Evolutionary conservation across 1,140 invertebrate genomes (phyloP), one percentile per base, ranked within the genome.

Genomic region (Euglossa dilemma): DNA sequence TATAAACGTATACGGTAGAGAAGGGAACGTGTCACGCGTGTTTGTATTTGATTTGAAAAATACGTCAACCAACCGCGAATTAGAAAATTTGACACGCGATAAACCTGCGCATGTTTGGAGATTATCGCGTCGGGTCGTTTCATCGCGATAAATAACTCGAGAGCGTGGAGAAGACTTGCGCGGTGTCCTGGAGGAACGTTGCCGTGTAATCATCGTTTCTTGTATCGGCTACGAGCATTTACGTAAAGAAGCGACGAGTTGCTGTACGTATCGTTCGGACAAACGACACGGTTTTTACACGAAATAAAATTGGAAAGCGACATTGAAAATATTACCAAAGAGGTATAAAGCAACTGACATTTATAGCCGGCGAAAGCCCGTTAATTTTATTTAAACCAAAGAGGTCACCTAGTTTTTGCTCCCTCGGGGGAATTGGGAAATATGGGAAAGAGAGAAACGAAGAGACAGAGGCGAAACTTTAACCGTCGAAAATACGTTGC

Each of bases 351-450:
- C 45, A 25, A 20, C 52, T 56, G n/a, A 66, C 43, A 28, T 20
- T 23, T 28, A 43, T 54, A 8, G 9, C 23, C 18, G 36, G 50
- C 11, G 20, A 23, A 12, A 18, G 6, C 43, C 43, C 79, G 73
- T 63, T 82, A 72, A 86, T 86, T 77, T 54, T 57, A 50, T 23
- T 11, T 66, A 76, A 67, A 72, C 36, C 43, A 25, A 25, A 77
- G 57, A 23, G 45, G 59, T 16, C 23, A 11, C 3, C 36, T 36
- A 36, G 23, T 14, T 70, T 59, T 74, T 25, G 14, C 63, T 23
- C 14, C 18, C 80, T 11, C 20, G n/a, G 5, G 36, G 45, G 43
- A 9, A 23, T 5, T 6, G 61, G 11, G 8, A 82, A 47, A 71
- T 72, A 82, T 25, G 59, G 36, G 25, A n/a, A 54, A 18, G 25